Evolutionary conservation across 2,888 invertebrate species (phyloP).

Genomic region (Caenorhabditis uteleia): DNA sequence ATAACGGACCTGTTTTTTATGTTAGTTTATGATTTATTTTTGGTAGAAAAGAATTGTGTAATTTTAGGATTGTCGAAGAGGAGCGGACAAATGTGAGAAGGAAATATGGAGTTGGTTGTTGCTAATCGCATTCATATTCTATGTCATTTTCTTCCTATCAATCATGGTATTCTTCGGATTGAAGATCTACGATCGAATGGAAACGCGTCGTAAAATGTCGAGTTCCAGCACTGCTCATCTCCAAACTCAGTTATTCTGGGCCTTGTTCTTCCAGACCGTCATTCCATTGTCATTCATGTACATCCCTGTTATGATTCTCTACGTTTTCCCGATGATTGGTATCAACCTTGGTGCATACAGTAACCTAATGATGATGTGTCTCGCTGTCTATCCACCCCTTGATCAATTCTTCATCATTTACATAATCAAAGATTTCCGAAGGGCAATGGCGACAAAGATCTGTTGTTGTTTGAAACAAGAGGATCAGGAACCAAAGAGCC

Average conservation of each 20-base stretch:
- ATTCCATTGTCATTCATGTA: slow-evolving; percentile 27
- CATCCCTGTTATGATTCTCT: slow-evolving; percentile 17
- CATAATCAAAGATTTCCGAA: slow-evolving; percentile 24
- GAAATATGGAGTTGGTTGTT: too few relatives aligned
- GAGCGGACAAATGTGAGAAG: too few relatives aligned
- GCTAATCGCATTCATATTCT: too few relatives aligned
- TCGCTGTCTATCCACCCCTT: slow-evolving; percentile 22
- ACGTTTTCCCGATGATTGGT: slow-evolving; percentile 17
- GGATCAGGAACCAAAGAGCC: too few relatives aligned
- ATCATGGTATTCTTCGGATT: slow-evolving; percentile 17
- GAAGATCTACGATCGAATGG: slow-evolving; percentile 8
- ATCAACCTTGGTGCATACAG: slow-evolving; percentile 20
- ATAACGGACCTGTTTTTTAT: slow-evolving; percentile 28
- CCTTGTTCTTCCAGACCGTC: slow-evolving; percentile 17
- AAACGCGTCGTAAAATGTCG: slow-evolving; percentile 1
- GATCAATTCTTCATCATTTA: slow-evolving; percentile 24
- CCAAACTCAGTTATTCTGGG: slow-evolving; percentile 23
- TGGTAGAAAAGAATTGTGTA: too few relatives aligned
- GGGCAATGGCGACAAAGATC: too few relatives aligned
- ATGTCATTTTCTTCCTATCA: too few relatives aligned
- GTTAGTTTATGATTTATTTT: too few relatives aligned
- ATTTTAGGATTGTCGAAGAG: too few relatives aligned
- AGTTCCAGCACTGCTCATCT: slow-evolving; percentile 16
- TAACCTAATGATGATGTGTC: slow-evolving; percentile 15
- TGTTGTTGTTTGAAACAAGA: too few relatives aligned